These are phyloP conservation scores for Miichthys miiuy DNA, from an alignment of 2,797 vertebrate species.

Conservation along the genomic window DNA sequence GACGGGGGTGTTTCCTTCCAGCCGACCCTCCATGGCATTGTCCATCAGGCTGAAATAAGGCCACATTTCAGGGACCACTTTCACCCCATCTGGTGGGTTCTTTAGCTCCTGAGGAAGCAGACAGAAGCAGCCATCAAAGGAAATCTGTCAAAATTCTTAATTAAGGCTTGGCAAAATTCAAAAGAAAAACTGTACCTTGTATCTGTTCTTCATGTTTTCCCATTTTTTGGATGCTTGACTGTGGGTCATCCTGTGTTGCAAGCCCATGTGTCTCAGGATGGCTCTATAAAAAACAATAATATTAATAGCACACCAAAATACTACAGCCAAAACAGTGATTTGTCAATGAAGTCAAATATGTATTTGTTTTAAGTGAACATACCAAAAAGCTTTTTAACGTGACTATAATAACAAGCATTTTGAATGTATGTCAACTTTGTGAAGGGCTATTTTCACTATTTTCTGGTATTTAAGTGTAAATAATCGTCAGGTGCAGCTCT, in stretches of 20 bases:
- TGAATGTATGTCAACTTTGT: no score
- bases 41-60: slow-evolving; percentile 79
- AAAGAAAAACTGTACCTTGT: slow-evolving; percentile 71
- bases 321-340: not conserved
- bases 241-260: slow-evolving; percentile 80
- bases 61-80: slow-evolving; percentile 76
- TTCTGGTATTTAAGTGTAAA: no score
- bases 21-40: slow-evolving; percentile 76
- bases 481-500: no score
- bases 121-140: not conserved
- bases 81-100: slow-evolving; percentile 71
- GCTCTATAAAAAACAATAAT: slow-evolving; percentile 62
- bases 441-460: no score
- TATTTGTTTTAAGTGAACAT: no score
- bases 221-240: slow-evolving; percentile 84
- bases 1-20: slow-evolving; percentile 63
- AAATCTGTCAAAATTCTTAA: not conserved
- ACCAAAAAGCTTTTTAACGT: no score
- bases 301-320: not conserved
- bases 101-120: slow-evolving; percentile 75
- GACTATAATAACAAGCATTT: no score
- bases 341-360: not conserved
- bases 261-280: slow-evolving; percentile 81
- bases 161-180: not conserved
- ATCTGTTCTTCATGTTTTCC: slow-evolving; percentile 84